Conservation (phyloP, 2,888 invertebrate species). For the Lutraria lutraria region DNA sequence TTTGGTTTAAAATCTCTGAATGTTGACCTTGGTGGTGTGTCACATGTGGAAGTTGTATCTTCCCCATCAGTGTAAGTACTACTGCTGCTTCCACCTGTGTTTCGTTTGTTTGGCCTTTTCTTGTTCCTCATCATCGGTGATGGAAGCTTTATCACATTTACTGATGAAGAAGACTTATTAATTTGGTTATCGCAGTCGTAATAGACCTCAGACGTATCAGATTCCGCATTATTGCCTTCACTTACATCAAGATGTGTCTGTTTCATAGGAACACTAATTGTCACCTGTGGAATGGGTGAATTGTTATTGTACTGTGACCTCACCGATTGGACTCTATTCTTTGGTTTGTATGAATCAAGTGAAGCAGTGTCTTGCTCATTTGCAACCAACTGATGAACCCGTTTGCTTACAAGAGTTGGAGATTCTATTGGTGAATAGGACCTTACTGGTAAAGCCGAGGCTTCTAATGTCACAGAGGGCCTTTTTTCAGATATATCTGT, state of each 20-base stretch:
- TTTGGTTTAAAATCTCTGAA: slow-evolving; percentile 37
- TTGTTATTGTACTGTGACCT: slow-evolving; percentile 26
- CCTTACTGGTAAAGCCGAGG: not conserved
- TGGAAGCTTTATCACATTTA: slow-evolving; percentile 4
- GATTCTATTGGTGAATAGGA: slow-evolving; percentile 39
- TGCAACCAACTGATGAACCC: slow-evolving; percentile 43
- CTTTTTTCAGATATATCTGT: not conserved
- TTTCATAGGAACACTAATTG: not conserved
- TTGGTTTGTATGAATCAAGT: slow-evolving; percentile 42
- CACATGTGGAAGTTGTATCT: slow-evolving; percentile 50
- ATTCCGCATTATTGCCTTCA: slow-evolving; percentile 42
- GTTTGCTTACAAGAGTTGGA: slow-evolving; percentile 54
- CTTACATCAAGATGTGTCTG: not conserved
- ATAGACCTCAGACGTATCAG: slow-evolving; percentile 58
- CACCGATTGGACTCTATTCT: slow-evolving; percentile 38
- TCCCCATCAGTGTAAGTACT: slow-evolving; percentile 42
- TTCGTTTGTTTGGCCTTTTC: slow-evolving; percentile 27
- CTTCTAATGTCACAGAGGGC: not conserved
- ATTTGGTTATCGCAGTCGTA: slow-evolving; percentile 54
- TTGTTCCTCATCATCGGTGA: slow-evolving; percentile 18
- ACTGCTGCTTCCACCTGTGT: slow-evolving; percentile 19
- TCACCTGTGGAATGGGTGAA: slow-evolving; percentile 24
- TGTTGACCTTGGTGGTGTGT: slow-evolving; percentile 40
- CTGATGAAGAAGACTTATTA: slow-evolving; percentile 30
- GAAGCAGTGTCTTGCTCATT: slow-evolving; percentile 40